These are phyloP conservation scores for Macroglossus sobrinus DNA, from an alignment of 2,113 vertebrate genomes.

Conservation along the genomic window DNA sequence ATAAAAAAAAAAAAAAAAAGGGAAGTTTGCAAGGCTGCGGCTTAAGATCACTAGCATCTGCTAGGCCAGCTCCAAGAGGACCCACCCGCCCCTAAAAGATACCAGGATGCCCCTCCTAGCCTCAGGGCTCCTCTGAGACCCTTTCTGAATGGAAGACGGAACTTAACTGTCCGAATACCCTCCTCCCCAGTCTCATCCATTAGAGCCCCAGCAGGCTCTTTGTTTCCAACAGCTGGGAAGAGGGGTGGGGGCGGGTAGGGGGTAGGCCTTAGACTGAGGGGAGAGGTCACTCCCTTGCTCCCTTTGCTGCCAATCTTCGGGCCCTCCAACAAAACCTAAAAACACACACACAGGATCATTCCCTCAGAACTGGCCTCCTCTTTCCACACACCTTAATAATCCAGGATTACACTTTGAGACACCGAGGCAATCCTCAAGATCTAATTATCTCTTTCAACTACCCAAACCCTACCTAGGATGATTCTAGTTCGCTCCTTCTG, in stretches of 20 bases:
- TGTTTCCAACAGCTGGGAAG: constrained; percentile 67
- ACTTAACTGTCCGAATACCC: constrained; percentile 51
- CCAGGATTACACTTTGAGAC: not conserved
- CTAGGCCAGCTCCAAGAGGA: not conserved
- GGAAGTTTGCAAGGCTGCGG: constrained; percentile 14
- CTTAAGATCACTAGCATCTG: constrained; percentile 45
- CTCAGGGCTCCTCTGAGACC: constrained; percentile 50
- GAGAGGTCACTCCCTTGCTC: constrained; percentile 70
- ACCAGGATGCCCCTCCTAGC: constrained; percentile 29
- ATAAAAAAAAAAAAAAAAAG: too few species aligned
- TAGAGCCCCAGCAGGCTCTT: constrained; percentile 67
- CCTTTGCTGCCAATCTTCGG: constrained; percentile 50
- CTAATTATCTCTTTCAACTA: not conserved
- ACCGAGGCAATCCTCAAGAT: not conserved
- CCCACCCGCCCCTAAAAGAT: not conserved
- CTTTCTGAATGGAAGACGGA: constrained; percentile 43
- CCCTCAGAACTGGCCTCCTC: not conserved
- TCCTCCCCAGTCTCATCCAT: constrained; percentile 45
- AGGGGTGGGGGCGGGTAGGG: not conserved
- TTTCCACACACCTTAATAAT: constrained; percentile 5
- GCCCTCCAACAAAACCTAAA: not conserved
- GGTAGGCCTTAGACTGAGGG: constrained; percentile 40
- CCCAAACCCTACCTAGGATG: not conserved
- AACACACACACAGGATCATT: not conserved
- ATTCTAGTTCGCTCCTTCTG: constrained; percentile 6